These are phyloP conservation scores for mouse (Mus musculus) DNA, from an alignment of 2,113 vertebrate genomes.

Conservation along the genomic window DNA sequence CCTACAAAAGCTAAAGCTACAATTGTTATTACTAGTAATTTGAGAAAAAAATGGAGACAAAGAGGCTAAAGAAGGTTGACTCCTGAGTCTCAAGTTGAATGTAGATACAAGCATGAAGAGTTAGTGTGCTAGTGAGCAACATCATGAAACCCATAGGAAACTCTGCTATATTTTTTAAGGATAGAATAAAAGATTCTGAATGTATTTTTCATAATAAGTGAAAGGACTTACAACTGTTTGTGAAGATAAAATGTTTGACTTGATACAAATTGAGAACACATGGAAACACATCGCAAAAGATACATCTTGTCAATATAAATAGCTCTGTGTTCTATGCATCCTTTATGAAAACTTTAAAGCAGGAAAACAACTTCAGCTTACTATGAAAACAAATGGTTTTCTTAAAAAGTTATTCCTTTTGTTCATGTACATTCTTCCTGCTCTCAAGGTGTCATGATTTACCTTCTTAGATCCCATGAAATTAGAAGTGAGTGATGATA, in stretches of 20 bases:
- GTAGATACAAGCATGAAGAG: too few species aligned
- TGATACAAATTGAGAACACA: not conserved
- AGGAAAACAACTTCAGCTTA: not conserved
- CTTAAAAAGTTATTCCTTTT: not conserved
- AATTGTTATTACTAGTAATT: accelerated
- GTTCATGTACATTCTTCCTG: not conserved
- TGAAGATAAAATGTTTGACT: not conserved
- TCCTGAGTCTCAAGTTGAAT: too few species aligned
- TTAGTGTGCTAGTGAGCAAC: not conserved
- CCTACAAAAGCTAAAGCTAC: accelerated
- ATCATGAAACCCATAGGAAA: too few species aligned
- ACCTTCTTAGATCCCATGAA: not conserved
- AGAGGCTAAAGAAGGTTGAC: not conserved
- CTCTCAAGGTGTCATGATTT: not conserved
- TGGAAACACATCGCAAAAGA: not conserved
- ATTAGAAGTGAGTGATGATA: not conserved
- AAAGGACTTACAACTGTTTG: not conserved
- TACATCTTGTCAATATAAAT: not conserved
- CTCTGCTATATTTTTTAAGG: not conserved
- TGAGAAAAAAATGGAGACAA: accelerated
- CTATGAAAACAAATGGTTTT: not conserved
- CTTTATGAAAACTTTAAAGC: not conserved
- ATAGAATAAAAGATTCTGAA: not conserved
- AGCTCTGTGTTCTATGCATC: not conserved
- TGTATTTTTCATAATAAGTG: not conserved